These are phyloP conservation scores for Sebastes aleutianus DNA, from an alignment of 2,797 vertebrate species.

Conservation along the genomic window DNA sequence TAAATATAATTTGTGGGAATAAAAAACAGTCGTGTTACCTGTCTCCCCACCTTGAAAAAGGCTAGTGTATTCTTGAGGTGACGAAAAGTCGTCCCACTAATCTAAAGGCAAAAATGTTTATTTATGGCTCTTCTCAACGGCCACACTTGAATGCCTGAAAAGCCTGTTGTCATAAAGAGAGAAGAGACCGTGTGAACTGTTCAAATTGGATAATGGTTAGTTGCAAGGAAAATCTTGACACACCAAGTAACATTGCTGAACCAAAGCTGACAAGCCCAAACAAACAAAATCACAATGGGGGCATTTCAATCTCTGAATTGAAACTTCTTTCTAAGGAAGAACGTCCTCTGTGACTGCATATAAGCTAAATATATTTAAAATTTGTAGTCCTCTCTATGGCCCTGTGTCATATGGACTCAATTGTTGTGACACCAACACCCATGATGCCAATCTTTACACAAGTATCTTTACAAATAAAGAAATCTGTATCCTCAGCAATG, in stretches of 20 bases:
- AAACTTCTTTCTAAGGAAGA: background rate
- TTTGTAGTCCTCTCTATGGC: too few relatives aligned
- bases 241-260: background rate
- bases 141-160: background rate
- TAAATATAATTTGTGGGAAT: background rate
- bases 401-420: background rate
- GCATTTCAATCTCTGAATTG: background rate
- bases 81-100: background rate
- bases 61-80: background rate
- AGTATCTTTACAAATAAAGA: background rate
- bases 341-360: background rate
- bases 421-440: background rate
- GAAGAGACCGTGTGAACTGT: background rate
- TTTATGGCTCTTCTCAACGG: background rate
- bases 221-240: background rate
- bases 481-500: background rate
- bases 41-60: background rate
- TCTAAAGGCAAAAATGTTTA: background rate
- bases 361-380: background rate
- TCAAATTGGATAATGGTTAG: background rate
- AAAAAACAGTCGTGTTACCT: background rate
- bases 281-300: slow-evolving; percentile 1
- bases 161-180: background rate
- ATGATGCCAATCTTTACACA: background rate
- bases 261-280: slow-evolving; percentile 24